Percentiles rank a stretch among this genome's conserved stretches.
Evolutionary conservation across 30 jellyfish, hydroid and myxozoan species (phyloP).

Genomic region (Aurelia sp.): DNA sequence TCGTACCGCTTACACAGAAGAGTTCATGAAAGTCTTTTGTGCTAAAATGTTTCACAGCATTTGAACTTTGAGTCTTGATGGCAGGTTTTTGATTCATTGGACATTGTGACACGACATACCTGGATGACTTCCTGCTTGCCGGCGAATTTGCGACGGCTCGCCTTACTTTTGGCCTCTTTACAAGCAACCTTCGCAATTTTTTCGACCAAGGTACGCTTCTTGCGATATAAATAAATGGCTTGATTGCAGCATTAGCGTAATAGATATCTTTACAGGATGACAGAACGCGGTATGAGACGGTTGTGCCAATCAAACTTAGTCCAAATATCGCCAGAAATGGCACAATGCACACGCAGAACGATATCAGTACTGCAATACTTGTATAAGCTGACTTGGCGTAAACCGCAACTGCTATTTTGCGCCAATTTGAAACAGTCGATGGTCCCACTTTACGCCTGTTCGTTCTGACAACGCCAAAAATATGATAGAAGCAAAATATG

Average conservation of each 20-base stretch:
- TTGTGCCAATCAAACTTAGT: slow-evolving; percentile 22
- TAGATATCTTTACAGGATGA: slow-evolving; percentile 27
- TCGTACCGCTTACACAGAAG: slow-evolving; percentile 23
- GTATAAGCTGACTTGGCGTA: slow-evolving; percentile 77
- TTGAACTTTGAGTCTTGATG: not conserved
- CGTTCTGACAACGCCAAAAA: slow-evolving; percentile 45
- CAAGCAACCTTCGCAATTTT: slow-evolving; percentile 27
- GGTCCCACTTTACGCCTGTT: slow-evolving; percentile 83
- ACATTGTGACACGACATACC: slow-evolving; percentile 12
- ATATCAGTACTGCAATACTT: slow-evolving; percentile 44
- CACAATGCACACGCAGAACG: slow-evolving; percentile 52
- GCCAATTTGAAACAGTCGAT: slow-evolving; percentile 68
- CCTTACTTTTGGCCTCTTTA: slow-evolving; percentile 7
- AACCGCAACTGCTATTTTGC: slow-evolving; percentile 76
- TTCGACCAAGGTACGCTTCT: slow-evolving; percentile 62
- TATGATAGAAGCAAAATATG: slow-evolving; percentile 49
- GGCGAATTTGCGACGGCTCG: slow-evolving; percentile 32
- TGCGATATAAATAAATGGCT: slow-evolving; percentile 60
- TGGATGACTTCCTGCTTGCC: slow-evolving; percentile 30
- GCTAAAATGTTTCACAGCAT: slow-evolving; percentile 4
- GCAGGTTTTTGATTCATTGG: not conserved
- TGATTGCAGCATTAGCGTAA: slow-evolving; percentile 51
- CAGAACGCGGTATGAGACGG: slow-evolving; percentile 24
- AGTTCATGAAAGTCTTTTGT: slow-evolving; percentile 37
- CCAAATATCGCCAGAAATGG: slow-evolving; percentile 47